These are phyloP conservation scores for Hydraecia micacea DNA, from an alignment of 2,888 invertebrate genomes.

Conservation along the genomic window DNA sequence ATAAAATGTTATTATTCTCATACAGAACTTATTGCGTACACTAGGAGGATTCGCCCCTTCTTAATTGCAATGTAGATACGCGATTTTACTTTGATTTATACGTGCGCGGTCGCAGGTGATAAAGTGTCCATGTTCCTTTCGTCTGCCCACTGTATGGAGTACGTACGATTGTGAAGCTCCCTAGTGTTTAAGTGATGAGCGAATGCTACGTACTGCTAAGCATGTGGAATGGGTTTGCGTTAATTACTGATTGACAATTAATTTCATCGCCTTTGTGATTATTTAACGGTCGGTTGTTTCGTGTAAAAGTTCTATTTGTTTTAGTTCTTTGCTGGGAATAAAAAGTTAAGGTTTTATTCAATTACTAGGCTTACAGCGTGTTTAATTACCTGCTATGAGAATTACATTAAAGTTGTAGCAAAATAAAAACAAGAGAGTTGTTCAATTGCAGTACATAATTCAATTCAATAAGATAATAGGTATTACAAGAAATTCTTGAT, in stretches of 20 bases:
- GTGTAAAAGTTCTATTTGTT: conserved; percentile 6
- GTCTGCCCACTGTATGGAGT: conserved; percentile 73
- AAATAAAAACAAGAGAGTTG: background rate
- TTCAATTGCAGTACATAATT: background rate
- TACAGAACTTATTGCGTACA: conserved; percentile 76
- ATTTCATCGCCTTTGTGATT: conserved; percentile 40
- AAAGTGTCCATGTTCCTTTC: conserved; percentile 74
- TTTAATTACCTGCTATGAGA: conserved; percentile 12
- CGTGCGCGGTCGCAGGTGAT: conserved; percentile 71
- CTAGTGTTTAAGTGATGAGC: conserved; percentile 60
- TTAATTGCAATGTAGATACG: conserved; percentile 80
- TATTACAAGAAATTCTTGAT: background rate
- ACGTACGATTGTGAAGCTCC: conserved; percentile 34
- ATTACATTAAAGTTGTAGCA: background rate
- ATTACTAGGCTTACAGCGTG: background rate
- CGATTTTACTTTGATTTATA: conserved; percentile 67
- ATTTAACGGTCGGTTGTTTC: conserved; percentile 20
- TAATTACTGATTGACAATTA: conserved; percentile 36
- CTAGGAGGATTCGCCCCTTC: conserved; percentile 76
- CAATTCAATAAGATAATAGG: background rate
- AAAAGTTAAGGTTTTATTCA: conserved; percentile 22
- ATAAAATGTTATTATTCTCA: conserved; percentile 84
- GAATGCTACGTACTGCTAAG: conserved; percentile 29
- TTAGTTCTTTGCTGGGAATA: conserved; percentile 13
- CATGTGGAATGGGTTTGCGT: conserved; percentile 44